These are phyloP conservation scores for Dicycla oo DNA, from an alignment of 2,888 invertebrate species.

Conservation along the genomic window DNA sequence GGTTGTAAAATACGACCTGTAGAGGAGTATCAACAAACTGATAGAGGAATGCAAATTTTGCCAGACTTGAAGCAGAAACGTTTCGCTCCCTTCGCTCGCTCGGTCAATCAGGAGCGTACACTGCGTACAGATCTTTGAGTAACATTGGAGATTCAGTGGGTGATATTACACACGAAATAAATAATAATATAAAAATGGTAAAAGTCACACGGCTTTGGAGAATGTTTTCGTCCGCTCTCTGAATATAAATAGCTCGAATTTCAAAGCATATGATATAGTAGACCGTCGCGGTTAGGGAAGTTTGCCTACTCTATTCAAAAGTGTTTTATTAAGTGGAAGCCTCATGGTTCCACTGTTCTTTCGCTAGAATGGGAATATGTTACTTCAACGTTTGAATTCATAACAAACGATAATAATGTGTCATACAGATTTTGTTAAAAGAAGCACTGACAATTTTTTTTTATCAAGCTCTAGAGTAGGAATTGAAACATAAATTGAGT, in stretches of 20 bases:
- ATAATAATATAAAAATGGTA: constrained; percentile 79
- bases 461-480: too few relatives aligned
- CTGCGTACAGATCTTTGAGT: constrained; percentile 58
- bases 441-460: too few relatives aligned
- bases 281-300: constrained; percentile 27
- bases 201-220: constrained; percentile 69
- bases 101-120: constrained; percentile 48
- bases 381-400: neutral
- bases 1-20: too few relatives aligned
- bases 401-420: neutral
- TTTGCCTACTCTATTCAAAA: constrained; percentile 32
- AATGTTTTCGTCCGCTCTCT: constrained; percentile 72
- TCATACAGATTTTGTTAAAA: neutral
- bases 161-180: constrained; percentile 69
- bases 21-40: too few relatives aligned
- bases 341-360: neutral
- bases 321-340: constrained; percentile 27
- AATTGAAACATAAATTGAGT: neutral
- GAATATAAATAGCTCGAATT: constrained; percentile 81
- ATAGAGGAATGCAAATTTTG: too few relatives aligned
- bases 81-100: too few relatives aligned
- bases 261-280: constrained; percentile 72
- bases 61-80: too few relatives aligned
- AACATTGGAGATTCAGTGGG: constrained; percentile 72
- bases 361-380: neutral